Evolutionary conservation across 2,113 vertebrate species (phyloP).

Genomic region (Ameiurus melas): DNA sequence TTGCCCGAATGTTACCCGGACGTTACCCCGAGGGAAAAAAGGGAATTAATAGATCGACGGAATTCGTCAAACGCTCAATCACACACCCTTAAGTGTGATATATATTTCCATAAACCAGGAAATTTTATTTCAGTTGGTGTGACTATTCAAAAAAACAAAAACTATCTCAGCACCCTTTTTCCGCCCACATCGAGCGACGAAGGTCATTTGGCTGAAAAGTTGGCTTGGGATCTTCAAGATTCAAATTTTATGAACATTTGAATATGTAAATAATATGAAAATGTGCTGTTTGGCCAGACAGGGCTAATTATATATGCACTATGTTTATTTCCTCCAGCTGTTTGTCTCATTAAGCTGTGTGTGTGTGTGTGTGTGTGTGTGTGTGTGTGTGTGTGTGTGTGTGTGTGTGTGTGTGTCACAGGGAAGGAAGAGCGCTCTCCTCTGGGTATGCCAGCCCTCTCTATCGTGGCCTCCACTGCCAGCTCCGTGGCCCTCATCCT

Average conservation of each 20-base stretch:
- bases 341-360: background rate
- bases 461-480: slow-evolving; percentile 92
- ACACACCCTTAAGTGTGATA: too few species aligned
- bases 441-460: slow-evolving; percentile 86
- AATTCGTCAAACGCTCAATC: too few species aligned
- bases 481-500: slow-evolving; percentile 91
- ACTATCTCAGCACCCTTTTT: background rate
- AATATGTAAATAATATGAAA: slow-evolving; percentile 3
- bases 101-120: background rate
- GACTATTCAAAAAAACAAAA: too few species aligned
- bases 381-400: background rate
- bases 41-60: too few species aligned
- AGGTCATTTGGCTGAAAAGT: background rate
- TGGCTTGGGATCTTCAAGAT: background rate
- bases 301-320: too few species aligned
- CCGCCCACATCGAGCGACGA: too few species aligned
- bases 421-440: slow-evolving; percentile 84
- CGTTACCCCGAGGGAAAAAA: too few species aligned
- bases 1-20: too few species aligned
- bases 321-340: background rate
- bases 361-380: slow-evolving; percentile 10
- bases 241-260: background rate
- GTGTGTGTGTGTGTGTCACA: slow-evolving; percentile 59
- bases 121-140: background rate
- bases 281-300: background rate